Evolutionary conservation across 2,888 invertebrate genomes (phyloP), one percentile per base, ranked within the genome.

Genomic region (Drosophila anceps): DNA sequence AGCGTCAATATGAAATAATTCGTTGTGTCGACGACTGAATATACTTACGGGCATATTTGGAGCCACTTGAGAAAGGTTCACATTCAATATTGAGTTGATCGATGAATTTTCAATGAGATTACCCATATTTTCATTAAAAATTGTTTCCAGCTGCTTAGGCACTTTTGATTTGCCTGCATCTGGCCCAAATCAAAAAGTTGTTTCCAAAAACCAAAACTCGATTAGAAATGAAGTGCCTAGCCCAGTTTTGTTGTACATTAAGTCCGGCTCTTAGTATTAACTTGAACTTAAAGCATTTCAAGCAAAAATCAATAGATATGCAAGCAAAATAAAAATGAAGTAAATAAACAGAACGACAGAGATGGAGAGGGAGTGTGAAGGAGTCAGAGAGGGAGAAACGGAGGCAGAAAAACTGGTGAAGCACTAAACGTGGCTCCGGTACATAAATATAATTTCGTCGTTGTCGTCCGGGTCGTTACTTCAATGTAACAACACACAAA

Each of bases 371-470:
- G 2, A 29, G 18, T 10, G 31, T 20, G 8, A 33, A 12, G 0
- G 13, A 10, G 54, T 13, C 18, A 13, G 29, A 24, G 4, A 10
- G 7, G 10, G 31, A 13, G 10, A 2, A 20, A 20, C 18, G 12
- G 7, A 24, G 20, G 15, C 24, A 9, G 8, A 15, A 46, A 27
- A 27, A 29, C 27, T n/a, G 39, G 18, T 29, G 46, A 13, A n/a
- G 69, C 44, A 48, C 44, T 61, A 53, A 74, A 76, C 58, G 48
- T 48, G 66, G 59, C 43, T 55, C 39, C 67, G 71, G 79, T 65
- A 79, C 79, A 82, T 81, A 81, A 78, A 84, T 84, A 84, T 77
- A 82, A 84, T 84, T 81, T 84, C 59, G 72, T 60, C 76, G 69
- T 75, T 81, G 78, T 68, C 69, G 67, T 82, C 61, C 50, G 65